Evolutionary conservation across 2,888 invertebrate genomes (phyloP).

Genomic region (Nemoura dubitans): DNA sequence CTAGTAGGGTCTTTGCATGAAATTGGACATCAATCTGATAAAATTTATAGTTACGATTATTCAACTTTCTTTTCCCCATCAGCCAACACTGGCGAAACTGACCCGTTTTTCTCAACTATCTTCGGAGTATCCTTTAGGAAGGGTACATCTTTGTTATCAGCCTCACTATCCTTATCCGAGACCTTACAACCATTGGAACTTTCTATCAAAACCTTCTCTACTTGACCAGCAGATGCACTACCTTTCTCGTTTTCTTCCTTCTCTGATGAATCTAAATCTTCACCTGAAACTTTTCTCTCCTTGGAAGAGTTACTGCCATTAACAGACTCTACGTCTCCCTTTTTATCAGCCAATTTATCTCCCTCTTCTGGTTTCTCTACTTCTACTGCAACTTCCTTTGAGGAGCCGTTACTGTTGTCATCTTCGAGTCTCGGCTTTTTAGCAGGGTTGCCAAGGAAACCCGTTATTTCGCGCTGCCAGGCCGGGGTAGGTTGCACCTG

Average conservation of each 20-base stretch:
- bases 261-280: background rate
- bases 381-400: background rate
- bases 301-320: background rate
- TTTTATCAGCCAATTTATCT: background rate
- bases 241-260: background rate
- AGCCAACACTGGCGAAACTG: background rate
- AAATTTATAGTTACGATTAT: background rate
- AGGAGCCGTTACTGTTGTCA: background rate
- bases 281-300: background rate
- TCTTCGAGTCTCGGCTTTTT: background rate
- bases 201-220: background rate
- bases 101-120: background rate
- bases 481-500: background rate
- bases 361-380: background rate
- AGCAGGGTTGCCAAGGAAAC: background rate
- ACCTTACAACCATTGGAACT: background rate
- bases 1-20: background rate
- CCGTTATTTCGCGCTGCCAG: slow-evolving; percentile 10
- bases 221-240: background rate
- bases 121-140: background rate
- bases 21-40: background rate
- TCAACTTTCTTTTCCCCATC: background rate
- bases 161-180: background rate
- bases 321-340: background rate
- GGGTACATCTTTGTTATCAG: background rate